Percentiles rank a stretch among this genome's conserved stretches.
Conservation (phyloP, 2,113 vertebrate genomes). For the Romanogobio albipinnatus region DNA sequence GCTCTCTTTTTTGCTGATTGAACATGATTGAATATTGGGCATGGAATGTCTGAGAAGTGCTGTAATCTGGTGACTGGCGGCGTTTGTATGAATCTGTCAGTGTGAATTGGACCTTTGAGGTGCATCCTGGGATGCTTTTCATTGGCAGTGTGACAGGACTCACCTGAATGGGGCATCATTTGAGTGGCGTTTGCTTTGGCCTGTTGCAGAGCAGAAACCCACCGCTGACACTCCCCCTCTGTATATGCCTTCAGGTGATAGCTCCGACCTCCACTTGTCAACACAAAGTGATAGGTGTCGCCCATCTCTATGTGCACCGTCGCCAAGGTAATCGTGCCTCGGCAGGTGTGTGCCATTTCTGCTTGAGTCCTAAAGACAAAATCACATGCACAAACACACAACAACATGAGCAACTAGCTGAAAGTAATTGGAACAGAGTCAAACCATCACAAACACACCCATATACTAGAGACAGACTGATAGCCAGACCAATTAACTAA, state of each 20-base stretch:
- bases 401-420: not conserved
- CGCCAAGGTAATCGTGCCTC: slow-evolving; percentile 90
- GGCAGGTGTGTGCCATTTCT: slow-evolving; percentile 96
- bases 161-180: slow-evolving; percentile 90
- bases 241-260: slow-evolving; percentile 93
- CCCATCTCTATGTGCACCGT: slow-evolving; percentile 87
- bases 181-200: slow-evolving; percentile 87
- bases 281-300: slow-evolving; percentile 89
- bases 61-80: no score
- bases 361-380: slow-evolving; percentile 85
- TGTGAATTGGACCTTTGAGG: no score
- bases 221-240: slow-evolving; percentile 89
- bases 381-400: slow-evolving; percentile 8
- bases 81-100: no score
- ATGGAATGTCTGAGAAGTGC: no score
- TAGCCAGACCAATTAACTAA: not conserved
- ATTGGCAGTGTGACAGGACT: not conserved
- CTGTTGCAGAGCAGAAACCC: slow-evolving; percentile 90
- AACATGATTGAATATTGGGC: no score
- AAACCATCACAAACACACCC: not conserved
- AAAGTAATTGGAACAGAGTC: not conserved
- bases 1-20: no score
- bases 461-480: not conserved
- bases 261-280: slow-evolving; percentile 87
- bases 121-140: not conserved